Evolutionary conservation across 2,888 invertebrate genomes (phyloP).

Genomic region (Tanypteryx hageni): DNA sequence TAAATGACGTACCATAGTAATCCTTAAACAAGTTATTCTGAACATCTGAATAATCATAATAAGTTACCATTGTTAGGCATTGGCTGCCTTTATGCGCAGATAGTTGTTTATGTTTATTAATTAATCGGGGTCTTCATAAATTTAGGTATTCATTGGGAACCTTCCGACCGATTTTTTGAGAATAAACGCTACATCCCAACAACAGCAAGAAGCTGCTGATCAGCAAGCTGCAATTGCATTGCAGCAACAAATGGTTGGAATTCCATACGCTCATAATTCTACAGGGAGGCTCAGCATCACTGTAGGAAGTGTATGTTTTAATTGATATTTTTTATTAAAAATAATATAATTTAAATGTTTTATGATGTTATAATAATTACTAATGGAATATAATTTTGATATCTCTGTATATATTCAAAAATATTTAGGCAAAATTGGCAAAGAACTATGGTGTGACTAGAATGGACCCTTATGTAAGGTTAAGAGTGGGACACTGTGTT

Average conservation of each 20-base stretch:
- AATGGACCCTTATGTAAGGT: conserved; percentile 97
- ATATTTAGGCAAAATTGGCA: conserved; percentile 85
- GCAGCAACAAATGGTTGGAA: conserved; percentile 81
- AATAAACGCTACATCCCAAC: conserved; percentile 75
- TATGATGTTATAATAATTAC: conserved; percentile 36
- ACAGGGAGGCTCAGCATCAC: conserved; percentile 89
- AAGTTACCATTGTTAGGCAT: neutral
- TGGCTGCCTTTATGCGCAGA: neutral
- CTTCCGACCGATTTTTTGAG: conserved; percentile 87
- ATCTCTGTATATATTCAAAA: conserved; percentile 36
- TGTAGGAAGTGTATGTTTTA: conserved; percentile 82
- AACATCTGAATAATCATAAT: neutral
- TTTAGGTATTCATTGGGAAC: conserved; percentile 86
- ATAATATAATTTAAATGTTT: neutral
- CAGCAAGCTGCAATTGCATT: conserved; percentile 86
- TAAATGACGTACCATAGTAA: too few species aligned
- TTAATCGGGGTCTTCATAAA: neutral
- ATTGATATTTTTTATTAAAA: neutral
- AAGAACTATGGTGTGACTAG: conserved; percentile 96
- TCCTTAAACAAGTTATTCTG: too few species aligned
- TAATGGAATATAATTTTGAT: neutral
- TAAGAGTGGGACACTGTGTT: conserved; percentile 94
- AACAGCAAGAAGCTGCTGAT: conserved; percentile 85
- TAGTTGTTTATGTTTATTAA: neutral
- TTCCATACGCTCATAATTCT: conserved; percentile 76